These are phyloP conservation scores for Scotopteryx bipunctaria DNA, from an alignment of 2,888 invertebrate genomes.

Conservation along the genomic window DNA sequence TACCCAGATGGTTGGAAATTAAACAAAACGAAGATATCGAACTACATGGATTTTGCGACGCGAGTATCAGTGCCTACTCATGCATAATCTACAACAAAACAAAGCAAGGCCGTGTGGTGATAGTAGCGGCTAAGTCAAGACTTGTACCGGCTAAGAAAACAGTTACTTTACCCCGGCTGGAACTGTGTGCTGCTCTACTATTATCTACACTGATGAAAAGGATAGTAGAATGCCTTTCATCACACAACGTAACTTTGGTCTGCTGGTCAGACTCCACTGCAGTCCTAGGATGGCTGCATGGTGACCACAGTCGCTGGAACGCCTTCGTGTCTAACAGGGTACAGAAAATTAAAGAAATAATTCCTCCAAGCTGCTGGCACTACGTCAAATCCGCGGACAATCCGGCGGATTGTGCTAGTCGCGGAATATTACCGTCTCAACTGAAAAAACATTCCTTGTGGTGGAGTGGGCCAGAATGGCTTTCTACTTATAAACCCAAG, in stretches of 20 bases:
- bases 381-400: slow-evolving; percentile 21
- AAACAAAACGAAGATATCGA: neutral
- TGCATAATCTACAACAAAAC: slow-evolving; percentile 3
- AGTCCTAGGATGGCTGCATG: slow-evolving; percentile 19
- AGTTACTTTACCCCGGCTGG: slow-evolving; percentile 17
- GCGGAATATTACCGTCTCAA: slow-evolving; percentile 19
- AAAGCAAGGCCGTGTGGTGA: neutral
- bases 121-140: slow-evolving; percentile 9
- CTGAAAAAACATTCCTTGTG: slow-evolving; percentile 25
- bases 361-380: slow-evolving; percentile 20
- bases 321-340: slow-evolving; percentile 25
- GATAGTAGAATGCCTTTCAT: slow-evolving; percentile 4
- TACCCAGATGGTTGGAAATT: slow-evolving; percentile 7
- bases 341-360: slow-evolving; percentile 6
- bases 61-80: slow-evolving; percentile 1
- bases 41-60: slow-evolving; percentile 24
- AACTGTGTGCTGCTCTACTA: slow-evolving; percentile 14
- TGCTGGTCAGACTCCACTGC: slow-evolving; percentile 25
- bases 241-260: neutral
- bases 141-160: slow-evolving; percentile 12
- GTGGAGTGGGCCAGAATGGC: slow-evolving; percentile 31
- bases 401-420: slow-evolving; percentile 30
- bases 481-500: neutral
- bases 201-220: slow-evolving; percentile 17
- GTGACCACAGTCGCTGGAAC: slow-evolving; percentile 25